Percentiles rank a stretch among this genome's conserved stretches.
Conservation (phyloP, 2,888 invertebrate species). For the Itoplectis maculator region DNA sequence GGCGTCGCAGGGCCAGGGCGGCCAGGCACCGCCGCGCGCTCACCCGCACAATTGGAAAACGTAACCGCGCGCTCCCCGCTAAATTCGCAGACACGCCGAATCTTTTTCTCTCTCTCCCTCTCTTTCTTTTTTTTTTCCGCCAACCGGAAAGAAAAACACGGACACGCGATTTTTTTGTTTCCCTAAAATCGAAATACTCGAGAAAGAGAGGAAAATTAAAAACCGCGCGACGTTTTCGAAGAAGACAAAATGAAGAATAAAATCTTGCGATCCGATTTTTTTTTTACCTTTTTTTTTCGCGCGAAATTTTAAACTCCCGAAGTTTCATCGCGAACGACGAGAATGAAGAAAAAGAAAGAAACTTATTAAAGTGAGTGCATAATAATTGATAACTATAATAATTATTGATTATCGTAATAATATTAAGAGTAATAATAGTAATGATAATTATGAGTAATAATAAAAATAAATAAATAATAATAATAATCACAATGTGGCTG, state of each 20-base stretch:
- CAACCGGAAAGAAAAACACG: not conserved
- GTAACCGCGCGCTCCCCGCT: slow-evolving; percentile 84
- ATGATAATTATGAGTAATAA: slow-evolving; percentile 27
- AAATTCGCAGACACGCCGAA: not conserved
- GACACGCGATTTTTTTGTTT: slow-evolving; percentile 2
- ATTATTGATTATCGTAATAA: slow-evolving; percentile 41
- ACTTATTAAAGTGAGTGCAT: slow-evolving; percentile 60
- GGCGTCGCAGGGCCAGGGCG: slow-evolving; percentile 84
- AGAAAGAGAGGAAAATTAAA: not conserved
- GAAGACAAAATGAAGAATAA: not conserved
- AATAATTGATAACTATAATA: slow-evolving; percentile 52
- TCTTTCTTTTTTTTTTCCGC: slow-evolving; percentile 2
- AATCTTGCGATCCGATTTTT: slow-evolving; percentile 26
- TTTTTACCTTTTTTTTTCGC: too few relatives aligned
- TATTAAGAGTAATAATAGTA: slow-evolving; percentile 42
- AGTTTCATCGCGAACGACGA: not conserved
- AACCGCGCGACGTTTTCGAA: not conserved
- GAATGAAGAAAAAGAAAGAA: slow-evolving; percentile 22
- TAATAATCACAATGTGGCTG: slow-evolving; percentile 46
- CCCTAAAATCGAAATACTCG: not conserved
- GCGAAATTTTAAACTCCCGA: not conserved
- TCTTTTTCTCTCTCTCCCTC: not conserved
- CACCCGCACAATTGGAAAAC: slow-evolving; percentile 87
- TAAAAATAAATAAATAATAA: slow-evolving; percentile 33
- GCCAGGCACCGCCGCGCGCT: slow-evolving; percentile 82